phyloP scores from a whole-genome alignment of 2,797 vertebrate species.

The Pangasius mekongensis region DNA sequence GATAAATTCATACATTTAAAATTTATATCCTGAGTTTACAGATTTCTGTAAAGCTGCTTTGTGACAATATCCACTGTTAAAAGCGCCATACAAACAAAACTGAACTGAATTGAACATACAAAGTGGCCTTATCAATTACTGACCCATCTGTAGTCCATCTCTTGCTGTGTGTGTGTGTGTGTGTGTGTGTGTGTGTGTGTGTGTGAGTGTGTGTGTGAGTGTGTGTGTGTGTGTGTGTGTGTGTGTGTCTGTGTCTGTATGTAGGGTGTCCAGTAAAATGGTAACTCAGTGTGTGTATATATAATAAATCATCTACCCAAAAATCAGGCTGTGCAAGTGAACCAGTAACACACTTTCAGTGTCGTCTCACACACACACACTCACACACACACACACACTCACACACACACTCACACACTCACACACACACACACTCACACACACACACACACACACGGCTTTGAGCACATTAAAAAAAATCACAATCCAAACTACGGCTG shows the following conservation, averaged over 20 bases:
- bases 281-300: neutral
- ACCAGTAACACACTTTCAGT: constrained; percentile 19
- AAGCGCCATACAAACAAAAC: too few species aligned
- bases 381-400: neutral
- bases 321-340: neutral
- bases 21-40: too few species aligned
- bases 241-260: neutral
- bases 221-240: neutral
- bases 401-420: neutral
- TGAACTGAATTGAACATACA: too few species aligned
- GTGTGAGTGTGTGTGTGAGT: too few species aligned
- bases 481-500: neutral
- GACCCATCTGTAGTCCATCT: too few species aligned
- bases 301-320: neutral
- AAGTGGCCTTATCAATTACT: too few species aligned
- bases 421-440: neutral
- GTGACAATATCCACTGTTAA: too few species aligned
- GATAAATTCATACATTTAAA: too few species aligned
- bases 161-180: too few species aligned
- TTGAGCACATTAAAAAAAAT: neutral
- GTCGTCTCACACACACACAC: neutral
- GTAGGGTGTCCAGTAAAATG: neutral
- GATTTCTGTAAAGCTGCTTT: too few species aligned
- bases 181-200: too few species aligned
- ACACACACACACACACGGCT: neutral